Evolutionary conservation across 37 sponge, comb jelly and placozoan genomes (phyloP).

Genomic region (Crambe crambe): DNA sequence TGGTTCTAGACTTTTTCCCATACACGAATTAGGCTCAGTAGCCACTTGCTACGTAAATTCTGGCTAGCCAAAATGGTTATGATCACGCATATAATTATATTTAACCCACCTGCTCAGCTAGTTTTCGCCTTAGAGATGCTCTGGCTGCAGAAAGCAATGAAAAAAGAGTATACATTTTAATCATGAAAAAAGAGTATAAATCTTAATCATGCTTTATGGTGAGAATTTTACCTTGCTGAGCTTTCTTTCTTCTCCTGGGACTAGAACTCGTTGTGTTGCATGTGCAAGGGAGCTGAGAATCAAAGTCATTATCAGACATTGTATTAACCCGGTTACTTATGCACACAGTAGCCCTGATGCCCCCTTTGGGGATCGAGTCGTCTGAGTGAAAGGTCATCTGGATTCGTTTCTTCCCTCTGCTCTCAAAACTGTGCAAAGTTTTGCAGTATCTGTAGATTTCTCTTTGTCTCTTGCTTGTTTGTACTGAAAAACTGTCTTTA

Average conservation of each 20-base stretch:
- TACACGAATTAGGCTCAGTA: not conserved
- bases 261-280: not conserved
- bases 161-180: not conserved
- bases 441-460: constrained; percentile 50
- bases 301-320: not conserved
- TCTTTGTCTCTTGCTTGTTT: constrained; percentile 32
- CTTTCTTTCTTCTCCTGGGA: not conserved
- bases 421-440: constrained; percentile 1
- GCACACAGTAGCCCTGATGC: constrained; percentile 41
- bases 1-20: no score
- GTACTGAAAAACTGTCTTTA: constrained; percentile 55
- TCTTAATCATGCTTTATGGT: no score
- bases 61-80: not conserved
- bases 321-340: constrained; percentile 3
- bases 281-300: not conserved
- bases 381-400: constrained; percentile 62
- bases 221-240: not conserved
- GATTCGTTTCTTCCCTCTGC: constrained; percentile 28
- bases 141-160: not conserved
- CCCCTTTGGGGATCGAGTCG: not conserved
- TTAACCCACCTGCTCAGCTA: not conserved
- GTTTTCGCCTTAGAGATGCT: not conserved
- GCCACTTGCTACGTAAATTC: not conserved
- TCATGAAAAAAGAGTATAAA: not conserved
- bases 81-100: not conserved